phyloP scores from a whole-genome alignment of 2,888 invertebrate species.

The Syritta pipiens region DNA sequence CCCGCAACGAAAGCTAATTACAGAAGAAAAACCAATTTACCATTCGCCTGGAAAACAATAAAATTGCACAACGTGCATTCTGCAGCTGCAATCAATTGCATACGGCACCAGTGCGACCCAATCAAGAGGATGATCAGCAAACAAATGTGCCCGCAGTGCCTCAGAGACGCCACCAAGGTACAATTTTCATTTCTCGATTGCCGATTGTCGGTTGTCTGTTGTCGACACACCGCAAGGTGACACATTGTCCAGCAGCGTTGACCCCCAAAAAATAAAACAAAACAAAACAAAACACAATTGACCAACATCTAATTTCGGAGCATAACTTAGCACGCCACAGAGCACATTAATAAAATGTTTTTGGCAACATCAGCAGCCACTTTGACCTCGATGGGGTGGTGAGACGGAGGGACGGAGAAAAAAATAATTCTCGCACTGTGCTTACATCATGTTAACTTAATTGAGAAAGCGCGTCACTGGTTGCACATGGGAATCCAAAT shows the following conservation, averaged over 20 bases:
- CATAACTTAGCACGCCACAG: conserved; percentile 53
- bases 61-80: conserved; percentile 21
- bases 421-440: conserved; percentile 1
- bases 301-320: conserved; percentile 50
- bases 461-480: conserved; percentile 19
- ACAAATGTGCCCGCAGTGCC: conserved; percentile 43
- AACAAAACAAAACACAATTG: conserved; percentile 56
- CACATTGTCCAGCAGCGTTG: conserved; percentile 29
- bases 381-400: conserved; percentile 34
- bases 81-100: conserved; percentile 64
- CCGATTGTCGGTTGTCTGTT: too few species aligned
- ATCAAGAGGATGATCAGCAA: conserved; percentile 34
- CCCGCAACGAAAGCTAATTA: conserved; percentile 33
- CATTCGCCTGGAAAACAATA: background rate
- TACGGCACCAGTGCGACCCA: conserved; percentile 38
- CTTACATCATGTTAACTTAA: conserved; percentile 45
- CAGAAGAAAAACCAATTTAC: conserved; percentile 15
- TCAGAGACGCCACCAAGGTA: conserved; percentile 23
- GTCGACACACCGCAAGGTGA: conserved; percentile 40
- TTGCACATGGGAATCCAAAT: conserved; percentile 15
- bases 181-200: too few species aligned
- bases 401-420: conserved; percentile 5
- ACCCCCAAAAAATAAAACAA: conserved; percentile 20
- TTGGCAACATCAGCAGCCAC: conserved; percentile 60
- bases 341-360: conserved; percentile 55